Evolutionary conservation across 2,888 invertebrate species (phyloP).

Genomic region (Tinea trinotella): DNA sequence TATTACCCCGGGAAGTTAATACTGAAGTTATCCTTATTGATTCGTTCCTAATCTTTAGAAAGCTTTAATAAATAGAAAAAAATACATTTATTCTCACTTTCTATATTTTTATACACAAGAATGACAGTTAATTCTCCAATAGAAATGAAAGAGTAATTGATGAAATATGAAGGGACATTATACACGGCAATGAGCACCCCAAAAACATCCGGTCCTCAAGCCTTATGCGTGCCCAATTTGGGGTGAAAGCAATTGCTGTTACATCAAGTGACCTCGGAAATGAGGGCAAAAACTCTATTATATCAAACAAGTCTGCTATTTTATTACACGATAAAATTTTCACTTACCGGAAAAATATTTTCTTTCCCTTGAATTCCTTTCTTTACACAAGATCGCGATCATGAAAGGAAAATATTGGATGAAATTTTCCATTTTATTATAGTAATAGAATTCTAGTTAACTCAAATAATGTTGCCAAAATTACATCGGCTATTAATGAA

Average conservation of each 20-base stretch:
- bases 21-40: too few relatives aligned
- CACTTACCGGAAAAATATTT: conserved; percentile 2
- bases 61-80: too few relatives aligned
- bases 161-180: background rate
- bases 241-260: background rate
- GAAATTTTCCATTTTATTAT: background rate
- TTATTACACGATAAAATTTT: conserved; percentile 10
- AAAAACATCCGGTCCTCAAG: background rate
- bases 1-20: too few relatives aligned
- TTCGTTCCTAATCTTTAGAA: too few relatives aligned
- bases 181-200: background rate
- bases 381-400: background rate
- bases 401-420: background rate
- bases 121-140: too few relatives aligned
- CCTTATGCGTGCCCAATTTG: background rate
- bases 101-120: too few relatives aligned
- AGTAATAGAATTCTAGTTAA: background rate
- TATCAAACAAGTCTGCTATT: conserved; percentile 2
- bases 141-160: background rate
- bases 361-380: background rate
- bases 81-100: too few relatives aligned
- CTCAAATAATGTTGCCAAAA: background rate
- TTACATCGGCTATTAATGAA: too few relatives aligned
- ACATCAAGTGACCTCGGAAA: background rate
- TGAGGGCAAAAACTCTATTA: background rate